Conservation (phyloP, 37 sponge, comb jelly and placozoan species). For the Beroe forskalii region DNA sequence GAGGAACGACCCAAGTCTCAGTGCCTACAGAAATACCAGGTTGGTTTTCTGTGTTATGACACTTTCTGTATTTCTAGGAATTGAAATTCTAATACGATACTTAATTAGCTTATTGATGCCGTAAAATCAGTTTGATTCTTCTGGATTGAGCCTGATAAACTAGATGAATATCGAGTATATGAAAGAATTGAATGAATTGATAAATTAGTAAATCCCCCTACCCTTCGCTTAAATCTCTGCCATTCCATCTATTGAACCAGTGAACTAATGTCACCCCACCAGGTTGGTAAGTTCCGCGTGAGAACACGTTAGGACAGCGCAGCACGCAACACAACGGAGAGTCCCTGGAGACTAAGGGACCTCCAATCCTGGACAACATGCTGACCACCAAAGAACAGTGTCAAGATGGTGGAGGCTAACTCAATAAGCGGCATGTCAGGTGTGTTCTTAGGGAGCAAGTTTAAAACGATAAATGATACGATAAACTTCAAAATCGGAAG, state of each 20-base stretch:
- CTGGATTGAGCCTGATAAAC: too few species aligned
- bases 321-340: conserved; percentile 19
- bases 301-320: conserved; percentile 49
- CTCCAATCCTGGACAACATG: conserved; percentile 20
- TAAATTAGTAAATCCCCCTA: too few species aligned
- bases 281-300: conserved; percentile 62
- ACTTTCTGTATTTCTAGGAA: too few species aligned
- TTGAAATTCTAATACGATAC: background rate
- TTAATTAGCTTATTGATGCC: background rate
- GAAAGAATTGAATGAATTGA: too few species aligned
- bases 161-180: too few species aligned
- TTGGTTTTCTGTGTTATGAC: background rate
- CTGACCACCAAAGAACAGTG: conserved; percentile 8
- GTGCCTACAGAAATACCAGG: conserved; percentile 46
- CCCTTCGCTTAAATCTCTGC: too few species aligned
- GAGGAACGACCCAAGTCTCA: conserved; percentile 1
- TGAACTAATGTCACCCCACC: too few species aligned
- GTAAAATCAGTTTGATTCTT: background rate
- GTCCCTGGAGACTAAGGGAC: background rate
- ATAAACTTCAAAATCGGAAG: too few species aligned
- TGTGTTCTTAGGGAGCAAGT: too few species aligned
- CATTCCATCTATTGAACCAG: too few species aligned
- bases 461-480: too few species aligned
- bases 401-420: conserved; percentile 27
- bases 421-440: conserved; percentile 33